Conservation (phyloP, 2,888 invertebrate species). For the Drosophila dives region DNA sequence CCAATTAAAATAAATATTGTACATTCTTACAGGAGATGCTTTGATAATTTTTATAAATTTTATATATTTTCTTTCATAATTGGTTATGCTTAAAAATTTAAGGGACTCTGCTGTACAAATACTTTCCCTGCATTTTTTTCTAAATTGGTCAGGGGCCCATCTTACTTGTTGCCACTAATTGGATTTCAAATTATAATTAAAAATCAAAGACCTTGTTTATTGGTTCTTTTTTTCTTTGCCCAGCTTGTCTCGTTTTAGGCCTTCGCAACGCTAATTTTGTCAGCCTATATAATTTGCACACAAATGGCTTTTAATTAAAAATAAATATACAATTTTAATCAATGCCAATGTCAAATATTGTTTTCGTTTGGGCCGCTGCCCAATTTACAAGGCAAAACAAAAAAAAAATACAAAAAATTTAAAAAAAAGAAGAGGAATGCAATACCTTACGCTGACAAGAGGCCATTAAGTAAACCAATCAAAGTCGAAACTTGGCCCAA, state of each 20-base stretch:
- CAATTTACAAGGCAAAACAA: constrained; percentile 71
- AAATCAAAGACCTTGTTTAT: constrained; percentile 20
- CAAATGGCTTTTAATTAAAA: constrained; percentile 76
- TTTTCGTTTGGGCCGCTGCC: constrained; percentile 30
- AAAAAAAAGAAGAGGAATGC: constrained; percentile 23
- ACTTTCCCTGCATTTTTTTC: not conserved
- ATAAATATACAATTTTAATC: constrained; percentile 69
- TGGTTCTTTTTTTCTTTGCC: not conserved
- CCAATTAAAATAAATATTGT: not conserved
- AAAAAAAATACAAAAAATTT: constrained; percentile 27
- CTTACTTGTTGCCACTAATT: constrained; percentile 19
- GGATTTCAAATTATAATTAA: constrained; percentile 32
- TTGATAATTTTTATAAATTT: not conserved
- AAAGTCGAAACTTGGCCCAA: constrained; percentile 59
- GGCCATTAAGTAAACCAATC: constrained; percentile 75
- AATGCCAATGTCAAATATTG: constrained; percentile 44
- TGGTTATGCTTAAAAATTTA: not conserved
- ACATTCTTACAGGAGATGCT: not conserved
- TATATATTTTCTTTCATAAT: not conserved
- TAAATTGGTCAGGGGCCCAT: not conserved
- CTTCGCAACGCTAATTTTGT: constrained; percentile 23
- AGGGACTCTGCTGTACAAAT: not conserved
- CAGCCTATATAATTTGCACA: constrained; percentile 52
- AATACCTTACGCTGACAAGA: constrained; percentile 50
- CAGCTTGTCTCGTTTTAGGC: not conserved